Evolutionary conservation across 2,797 vertebrate species (phyloP).

Genomic region (Myoxocephalus aenaeus): DNA sequence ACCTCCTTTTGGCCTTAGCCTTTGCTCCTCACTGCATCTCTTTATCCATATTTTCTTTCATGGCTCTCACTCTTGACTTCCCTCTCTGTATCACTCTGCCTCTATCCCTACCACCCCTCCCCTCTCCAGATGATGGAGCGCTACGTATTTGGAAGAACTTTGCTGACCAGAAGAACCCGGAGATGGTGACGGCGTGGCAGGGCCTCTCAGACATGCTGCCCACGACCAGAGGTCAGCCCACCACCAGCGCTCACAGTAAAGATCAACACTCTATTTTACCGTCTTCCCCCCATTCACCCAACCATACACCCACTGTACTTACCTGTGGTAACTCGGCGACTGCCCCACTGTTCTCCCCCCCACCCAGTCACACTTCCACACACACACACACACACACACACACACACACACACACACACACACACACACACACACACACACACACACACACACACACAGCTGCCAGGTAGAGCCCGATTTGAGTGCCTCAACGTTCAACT

Average conservation of each 20-base stretch:
- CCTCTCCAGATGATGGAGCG: conserved; percentile 90
- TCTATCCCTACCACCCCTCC: rapidly evolving
- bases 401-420: no score
- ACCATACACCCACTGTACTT: conserved; percentile 27
- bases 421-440: no score
- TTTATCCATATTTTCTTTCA: not conserved
- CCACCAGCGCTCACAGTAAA: conserved; percentile 74
- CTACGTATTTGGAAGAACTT: conserved; percentile 99
- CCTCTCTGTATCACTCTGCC: not conserved
- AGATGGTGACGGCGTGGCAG: conserved; percentile 99
- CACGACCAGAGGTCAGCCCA: conserved; percentile 91
- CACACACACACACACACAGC: not conserved
- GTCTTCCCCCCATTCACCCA: not conserved
- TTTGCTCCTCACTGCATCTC: not conserved
- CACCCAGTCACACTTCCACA: conserved; percentile 28
- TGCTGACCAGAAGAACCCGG: conserved; percentile 97
- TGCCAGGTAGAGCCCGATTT: not conserved
- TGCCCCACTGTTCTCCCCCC: not conserved
- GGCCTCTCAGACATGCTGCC: conserved; percentile 98
- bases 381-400: not conserved
- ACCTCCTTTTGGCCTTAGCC: not conserved
- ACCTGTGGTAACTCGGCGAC: not conserved
- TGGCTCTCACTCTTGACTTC: not conserved
- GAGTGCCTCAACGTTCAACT: not conserved
- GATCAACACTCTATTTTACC: conserved; percentile 62